These are phyloP conservation scores for Ophraella communa DNA, from an alignment of 2,888 invertebrate genomes.

Conservation along the genomic window DNA sequence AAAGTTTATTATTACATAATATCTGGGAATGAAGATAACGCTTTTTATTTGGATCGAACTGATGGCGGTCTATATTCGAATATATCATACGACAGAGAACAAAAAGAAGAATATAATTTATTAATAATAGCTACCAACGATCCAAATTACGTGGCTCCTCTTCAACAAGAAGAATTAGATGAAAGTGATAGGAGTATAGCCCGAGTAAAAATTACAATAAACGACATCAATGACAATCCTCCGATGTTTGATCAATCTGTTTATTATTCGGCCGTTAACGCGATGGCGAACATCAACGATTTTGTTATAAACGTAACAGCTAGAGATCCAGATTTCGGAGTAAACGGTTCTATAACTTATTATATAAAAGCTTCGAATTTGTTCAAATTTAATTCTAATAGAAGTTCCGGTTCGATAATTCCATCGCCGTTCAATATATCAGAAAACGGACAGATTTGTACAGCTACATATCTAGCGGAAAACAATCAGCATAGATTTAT, in stretches of 20 bases:
- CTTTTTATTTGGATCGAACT: conserved; percentile 80
- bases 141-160: conserved; percentile 71
- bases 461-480: conserved; percentile 84
- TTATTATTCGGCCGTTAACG: conserved; percentile 70
- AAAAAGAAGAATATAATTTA: conserved; percentile 74
- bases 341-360: conserved; percentile 83
- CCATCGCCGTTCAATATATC: conserved; percentile 87
- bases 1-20: conserved; percentile 85
- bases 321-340: conserved; percentile 80
- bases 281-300: conserved; percentile 78
- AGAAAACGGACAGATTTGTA: conserved; percentile 73
- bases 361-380: conserved; percentile 82
- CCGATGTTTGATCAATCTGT: conserved; percentile 63
- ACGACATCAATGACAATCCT: conserved; percentile 86
- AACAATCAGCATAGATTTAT: conserved; percentile 89
- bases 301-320: conserved; percentile 79
- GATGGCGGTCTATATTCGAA: conserved; percentile 83
- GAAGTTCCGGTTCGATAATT: conserved; percentile 83
- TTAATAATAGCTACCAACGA: conserved; percentile 85
- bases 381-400: conserved; percentile 78
- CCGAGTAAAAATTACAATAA: conserved; percentile 72
- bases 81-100: conserved; percentile 82
- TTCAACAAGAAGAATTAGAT: conserved; percentile 61
- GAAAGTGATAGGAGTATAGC: conserved; percentile 72
- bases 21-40: conserved; percentile 76